Evolutionary conservation across 2,888 invertebrate species (phyloP), one percentile per base, ranked within the genome.

Genomic region (Diogma glabrata): DNA sequence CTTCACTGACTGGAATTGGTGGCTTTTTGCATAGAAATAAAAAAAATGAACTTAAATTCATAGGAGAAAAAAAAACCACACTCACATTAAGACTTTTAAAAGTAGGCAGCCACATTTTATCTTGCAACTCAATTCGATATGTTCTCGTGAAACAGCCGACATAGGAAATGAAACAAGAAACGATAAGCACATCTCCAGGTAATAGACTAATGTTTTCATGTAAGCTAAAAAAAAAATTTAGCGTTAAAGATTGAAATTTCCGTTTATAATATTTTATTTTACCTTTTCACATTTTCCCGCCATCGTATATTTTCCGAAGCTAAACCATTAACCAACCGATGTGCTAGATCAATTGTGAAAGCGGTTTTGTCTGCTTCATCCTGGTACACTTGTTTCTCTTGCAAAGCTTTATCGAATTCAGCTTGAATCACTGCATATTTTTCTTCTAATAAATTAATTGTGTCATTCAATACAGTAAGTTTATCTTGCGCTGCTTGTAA

Each of bases 151-250:
- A 95, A 64, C 92, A 92, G 2, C 95, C 95, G 24, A 93, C 87
- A 65, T 95, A 95, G 0, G 94, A 94, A 50, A 95, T 87, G 67
- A 95, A 95, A 10, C 94, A 92, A 0, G 92, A 87, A 26, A 91
- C 83, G 22, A 94, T 69, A 1, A 95, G 71, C 24, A 92, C 84
- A 62, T 95, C 93, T 1, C 95, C 95, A 0, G 94, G 91, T 51
- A 95, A 70, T 54, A 88, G 88, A 20, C 77, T 71, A 22, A 83
- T 85, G 10, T 87, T 82, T 53, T 75, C 73, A 57, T 81, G 80
- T 52, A 87, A 75, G 54, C 81, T 81, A 49, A 66, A 66, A 45
- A 72, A 71, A 1, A 71, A 26, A 17, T 38, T 14, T 45, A 48
- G 40, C 4, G 51, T 50, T 51, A 30, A 5, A 24, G 6, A 46